These are phyloP conservation scores for Varanus salvator DNA, from an alignment of 2,113 vertebrate species.

Conservation along the genomic window DNA sequence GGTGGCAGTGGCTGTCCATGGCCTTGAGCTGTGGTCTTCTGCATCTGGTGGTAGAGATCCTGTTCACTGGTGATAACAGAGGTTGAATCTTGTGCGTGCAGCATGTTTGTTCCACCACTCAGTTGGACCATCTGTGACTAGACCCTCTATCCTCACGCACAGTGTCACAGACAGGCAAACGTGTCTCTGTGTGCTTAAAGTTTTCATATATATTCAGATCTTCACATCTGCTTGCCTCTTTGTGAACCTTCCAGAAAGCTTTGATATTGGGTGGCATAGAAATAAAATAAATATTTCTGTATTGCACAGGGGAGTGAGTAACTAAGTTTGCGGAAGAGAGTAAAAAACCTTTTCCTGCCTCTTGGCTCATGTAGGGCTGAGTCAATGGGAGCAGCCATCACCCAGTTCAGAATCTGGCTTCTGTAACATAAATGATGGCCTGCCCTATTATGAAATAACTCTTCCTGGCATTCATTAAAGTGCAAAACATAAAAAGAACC, in stretches of 20 bases:
- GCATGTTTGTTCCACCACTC: no score
- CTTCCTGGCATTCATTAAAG: neutral
- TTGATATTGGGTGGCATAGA: no score
- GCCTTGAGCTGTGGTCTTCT: neutral
- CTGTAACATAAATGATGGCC: neutral
- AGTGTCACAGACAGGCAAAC: neutral
- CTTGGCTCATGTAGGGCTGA: neutral
- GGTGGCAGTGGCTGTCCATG: neutral
- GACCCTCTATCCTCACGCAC: neutral
- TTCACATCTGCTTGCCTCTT: neutral
- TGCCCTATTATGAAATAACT: neutral
- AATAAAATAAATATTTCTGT: neutral
- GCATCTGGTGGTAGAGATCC: neutral
- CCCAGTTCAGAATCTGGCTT: neutral
- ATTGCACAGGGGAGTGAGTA: neutral
- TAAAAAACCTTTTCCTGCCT: neutral
- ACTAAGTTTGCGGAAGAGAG: neutral
- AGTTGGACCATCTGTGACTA: neutral
- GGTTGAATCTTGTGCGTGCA: neutral
- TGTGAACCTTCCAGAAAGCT: no score
- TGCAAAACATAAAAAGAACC: neutral
- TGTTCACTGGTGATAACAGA: neutral
- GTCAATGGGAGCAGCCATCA: neutral
- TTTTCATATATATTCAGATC: neutral
- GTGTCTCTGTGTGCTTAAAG: neutral